These are phyloP conservation scores for Catharus fuscescens DNA, from an alignment of 2,113 vertebrate genomes.

Conservation along the genomic window DNA sequence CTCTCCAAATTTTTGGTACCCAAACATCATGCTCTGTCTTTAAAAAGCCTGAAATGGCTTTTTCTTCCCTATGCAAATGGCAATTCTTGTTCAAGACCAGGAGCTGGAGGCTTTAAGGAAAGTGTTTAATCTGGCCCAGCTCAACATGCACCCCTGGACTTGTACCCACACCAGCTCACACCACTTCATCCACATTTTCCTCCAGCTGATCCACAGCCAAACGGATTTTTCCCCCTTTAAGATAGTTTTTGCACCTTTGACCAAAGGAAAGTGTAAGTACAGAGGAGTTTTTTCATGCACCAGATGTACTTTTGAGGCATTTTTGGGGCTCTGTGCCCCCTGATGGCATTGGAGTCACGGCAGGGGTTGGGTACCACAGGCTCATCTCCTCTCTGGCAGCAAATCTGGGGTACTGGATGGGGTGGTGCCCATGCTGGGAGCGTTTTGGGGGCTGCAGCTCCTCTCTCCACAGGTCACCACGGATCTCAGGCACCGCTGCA, in stretches of 20 bases:
- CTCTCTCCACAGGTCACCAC: conserved; percentile 76
- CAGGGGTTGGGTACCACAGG: neutral
- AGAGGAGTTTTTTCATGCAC: neutral
- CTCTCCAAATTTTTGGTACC: neutral
- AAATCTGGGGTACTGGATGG: neutral
- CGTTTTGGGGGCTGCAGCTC: neutral
- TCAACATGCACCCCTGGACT: rapidly evolving
- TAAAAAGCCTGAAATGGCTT: neutral
- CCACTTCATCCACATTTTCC: neutral
- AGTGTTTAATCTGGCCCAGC: neutral
- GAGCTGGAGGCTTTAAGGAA: neutral
- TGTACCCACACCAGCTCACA: rapidly evolving
- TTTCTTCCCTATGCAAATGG: rapidly evolving
- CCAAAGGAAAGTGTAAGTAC: neutral
- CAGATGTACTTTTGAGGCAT: neutral
- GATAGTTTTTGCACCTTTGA: neutral
- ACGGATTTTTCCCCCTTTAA: neutral
- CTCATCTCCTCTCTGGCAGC: neutral
- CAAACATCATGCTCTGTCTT: neutral
- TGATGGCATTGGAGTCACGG: rapidly evolving
- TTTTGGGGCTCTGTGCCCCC: neutral
- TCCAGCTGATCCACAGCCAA: neutral
- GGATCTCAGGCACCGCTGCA: conserved; percentile 79
- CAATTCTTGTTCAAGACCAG: neutral
- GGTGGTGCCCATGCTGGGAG: neutral